A percentile compares a stretch with the other conserved stretches of the same genome.
Evolutionary conservation across 2,797 vertebrate species (phyloP).

Genomic region (Ficedula albicollis): DNA sequence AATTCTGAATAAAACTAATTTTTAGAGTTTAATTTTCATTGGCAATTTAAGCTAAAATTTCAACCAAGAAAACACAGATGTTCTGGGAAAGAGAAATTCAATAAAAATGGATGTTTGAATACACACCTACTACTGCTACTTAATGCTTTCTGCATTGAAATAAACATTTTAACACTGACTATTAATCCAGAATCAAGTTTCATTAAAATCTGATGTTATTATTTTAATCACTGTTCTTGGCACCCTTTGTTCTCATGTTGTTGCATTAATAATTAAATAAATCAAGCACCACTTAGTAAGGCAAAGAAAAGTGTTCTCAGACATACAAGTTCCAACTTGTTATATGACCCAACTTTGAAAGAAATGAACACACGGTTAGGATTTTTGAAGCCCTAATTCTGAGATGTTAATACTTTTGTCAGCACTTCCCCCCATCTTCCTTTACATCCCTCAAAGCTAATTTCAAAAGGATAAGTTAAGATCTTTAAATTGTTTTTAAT

Average conservation of each 20-base stretch:
- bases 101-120: neutral
- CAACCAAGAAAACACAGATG: neutral
- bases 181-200: neutral
- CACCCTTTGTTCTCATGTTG: neutral
- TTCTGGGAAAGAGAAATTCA: neutral
- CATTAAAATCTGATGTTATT: neutral
- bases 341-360: neutral
- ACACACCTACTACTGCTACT: neutral
- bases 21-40: neutral
- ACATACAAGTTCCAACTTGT: neutral
- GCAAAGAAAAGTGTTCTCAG: neutral
- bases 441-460: neutral
- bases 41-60: neutral
- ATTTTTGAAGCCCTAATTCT: neutral
- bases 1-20: neutral
- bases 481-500: neutral
- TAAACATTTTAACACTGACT: neutral
- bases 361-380: neutral
- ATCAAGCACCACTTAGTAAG: neutral
- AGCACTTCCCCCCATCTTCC: accelerated
- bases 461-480: neutral
- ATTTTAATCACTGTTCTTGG: neutral
- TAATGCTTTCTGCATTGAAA: neutral
- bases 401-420: neutral
- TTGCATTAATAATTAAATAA: neutral